Percentiles rank a stretch among this genome's conserved stretches.
These are phyloP conservation scores for Ameiurus melas DNA, from an alignment of 2,113 vertebrate genomes.

Conservation along the genomic window DNA sequence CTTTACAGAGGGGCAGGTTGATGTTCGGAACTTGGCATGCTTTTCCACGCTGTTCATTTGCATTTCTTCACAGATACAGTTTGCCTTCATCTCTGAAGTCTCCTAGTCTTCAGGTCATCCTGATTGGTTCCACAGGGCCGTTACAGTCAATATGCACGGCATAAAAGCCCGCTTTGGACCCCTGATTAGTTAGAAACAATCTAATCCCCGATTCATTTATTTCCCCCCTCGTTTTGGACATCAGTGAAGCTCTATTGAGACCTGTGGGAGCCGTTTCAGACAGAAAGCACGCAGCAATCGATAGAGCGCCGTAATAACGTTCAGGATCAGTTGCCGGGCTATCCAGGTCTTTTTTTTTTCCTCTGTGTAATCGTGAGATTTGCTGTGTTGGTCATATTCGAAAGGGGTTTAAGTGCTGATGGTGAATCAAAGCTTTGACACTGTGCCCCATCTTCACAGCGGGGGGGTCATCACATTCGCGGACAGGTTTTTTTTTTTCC, in stretches of 20 bases:
- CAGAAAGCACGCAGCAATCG: constrained; percentile 20
- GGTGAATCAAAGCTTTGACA: constrained; percentile 20
- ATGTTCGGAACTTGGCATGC: constrained; percentile 14
- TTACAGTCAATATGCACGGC: background rate
- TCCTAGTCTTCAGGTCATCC: background rate
- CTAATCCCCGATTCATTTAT: constrained; percentile 25
- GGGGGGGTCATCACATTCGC: constrained; percentile 19
- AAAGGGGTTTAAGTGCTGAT: constrained; percentile 17
- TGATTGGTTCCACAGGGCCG: constrained; percentile 25
- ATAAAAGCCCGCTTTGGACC: background rate
- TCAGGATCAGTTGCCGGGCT: constrained; percentile 27
- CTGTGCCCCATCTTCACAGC: background rate
- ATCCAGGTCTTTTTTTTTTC: constrained; percentile 8
- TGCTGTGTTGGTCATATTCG: constrained; percentile 36
- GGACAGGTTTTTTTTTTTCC: constrained; percentile 9
- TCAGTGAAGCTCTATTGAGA: constrained; percentile 26
- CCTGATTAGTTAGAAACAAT: constrained; percentile 27
- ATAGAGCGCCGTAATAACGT: constrained; percentile 10
- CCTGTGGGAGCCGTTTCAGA: constrained; percentile 19
- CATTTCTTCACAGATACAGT: constrained; percentile 27
- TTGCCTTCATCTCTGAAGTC: constrained; percentile 20
- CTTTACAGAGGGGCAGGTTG: background rate
- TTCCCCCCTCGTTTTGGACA: constrained; percentile 24
- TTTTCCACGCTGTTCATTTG: constrained; percentile 16
- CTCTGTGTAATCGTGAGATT: constrained; percentile 23